Evolutionary conservation across 2,113 vertebrate species (phyloP).

Genomic region (Tychaedon coryphoeus): DNA sequence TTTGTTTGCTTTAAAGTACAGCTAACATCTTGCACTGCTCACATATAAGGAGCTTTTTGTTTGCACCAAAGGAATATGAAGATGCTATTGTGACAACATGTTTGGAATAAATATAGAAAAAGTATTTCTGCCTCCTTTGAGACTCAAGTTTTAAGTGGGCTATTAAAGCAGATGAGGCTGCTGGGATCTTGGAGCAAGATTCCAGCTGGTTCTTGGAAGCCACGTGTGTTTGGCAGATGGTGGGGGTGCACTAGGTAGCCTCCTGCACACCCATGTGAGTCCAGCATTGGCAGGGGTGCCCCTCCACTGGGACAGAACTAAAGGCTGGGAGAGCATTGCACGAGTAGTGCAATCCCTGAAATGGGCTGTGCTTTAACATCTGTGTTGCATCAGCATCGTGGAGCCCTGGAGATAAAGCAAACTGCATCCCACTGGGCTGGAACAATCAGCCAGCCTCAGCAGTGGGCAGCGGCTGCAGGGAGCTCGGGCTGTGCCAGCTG

Average conservation of each 20-base stretch:
- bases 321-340: not conserved
- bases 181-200: not conserved
- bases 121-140: not conserved
- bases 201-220: slow-evolving; percentile 5
- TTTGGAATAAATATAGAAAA: not conserved
- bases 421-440: not conserved
- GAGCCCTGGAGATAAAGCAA: not conserved
- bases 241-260: not conserved
- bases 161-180: slow-evolving; percentile 37
- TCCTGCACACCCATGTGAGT: not conserved
- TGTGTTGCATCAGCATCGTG: not conserved
- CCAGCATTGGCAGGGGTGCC: not conserved
- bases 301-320: not conserved
- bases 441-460: accelerated
- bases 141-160: not conserved
- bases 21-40: not conserved
- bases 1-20: not conserved
- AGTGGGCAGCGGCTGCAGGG: not conserved
- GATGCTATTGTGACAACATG: not conserved
- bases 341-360: accelerated
- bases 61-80: not conserved
- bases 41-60: slow-evolving; percentile 15
- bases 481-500: not conserved
- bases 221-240: not conserved
- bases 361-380: not conserved